These are phyloP conservation scores for Ciconia nigra DNA, from an alignment of 2,797 vertebrate genomes.

Conservation along the genomic window DNA sequence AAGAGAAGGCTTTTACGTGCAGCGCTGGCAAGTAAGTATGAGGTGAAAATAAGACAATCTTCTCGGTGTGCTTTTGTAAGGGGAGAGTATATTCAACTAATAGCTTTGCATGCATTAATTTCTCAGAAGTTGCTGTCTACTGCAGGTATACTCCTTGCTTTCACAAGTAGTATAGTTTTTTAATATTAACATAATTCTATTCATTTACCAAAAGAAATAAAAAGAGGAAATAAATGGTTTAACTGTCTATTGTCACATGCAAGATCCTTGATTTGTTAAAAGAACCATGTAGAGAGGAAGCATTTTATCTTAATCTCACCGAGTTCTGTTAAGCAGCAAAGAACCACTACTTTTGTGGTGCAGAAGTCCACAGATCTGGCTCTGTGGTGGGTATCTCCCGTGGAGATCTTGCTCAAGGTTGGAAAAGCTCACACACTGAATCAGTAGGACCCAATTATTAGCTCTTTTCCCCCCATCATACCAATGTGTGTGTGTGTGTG, in stretches of 20 bases:
- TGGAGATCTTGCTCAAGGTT: conserved; percentile 45
- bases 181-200: background rate
- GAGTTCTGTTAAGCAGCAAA: conserved; percentile 49
- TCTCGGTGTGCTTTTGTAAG: background rate
- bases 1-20: background rate
- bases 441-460: conserved; percentile 54
- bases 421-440: conserved; percentile 32
- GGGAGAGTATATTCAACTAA: background rate
- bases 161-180: background rate
- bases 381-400: conserved; percentile 25
- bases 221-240: background rate
- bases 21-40: background rate
- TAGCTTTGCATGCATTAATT: background rate
- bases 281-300: background rate
- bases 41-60: background rate
- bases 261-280: conserved; percentile 51
- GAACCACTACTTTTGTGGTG: conserved; percentile 26
- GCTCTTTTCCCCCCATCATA: background rate
- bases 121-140: background rate
- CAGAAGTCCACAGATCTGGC: conserved; percentile 58
- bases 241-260: conserved; percentile 8
- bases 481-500: background rate
- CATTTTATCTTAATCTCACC: conserved; percentile 50
- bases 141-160: background rate
- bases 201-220: background rate